These are phyloP conservation scores for Podargus strigoides DNA, from an alignment of 2,797 vertebrate species.

Conservation along the genomic window DNA sequence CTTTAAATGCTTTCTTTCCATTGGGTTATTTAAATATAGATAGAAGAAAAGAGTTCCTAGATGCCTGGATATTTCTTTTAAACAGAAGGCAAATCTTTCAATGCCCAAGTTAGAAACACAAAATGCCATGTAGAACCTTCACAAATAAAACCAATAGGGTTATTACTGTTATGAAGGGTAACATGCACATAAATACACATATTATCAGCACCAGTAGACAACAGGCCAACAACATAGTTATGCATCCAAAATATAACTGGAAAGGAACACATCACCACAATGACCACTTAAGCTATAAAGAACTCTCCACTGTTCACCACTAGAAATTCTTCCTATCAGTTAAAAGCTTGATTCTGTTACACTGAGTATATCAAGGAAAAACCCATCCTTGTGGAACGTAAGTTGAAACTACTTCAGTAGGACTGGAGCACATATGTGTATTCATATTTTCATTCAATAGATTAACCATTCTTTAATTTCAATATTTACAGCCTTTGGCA, in stretches of 20 bases:
- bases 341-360: neutral
- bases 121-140: neutral
- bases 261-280: neutral
- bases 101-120: neutral
- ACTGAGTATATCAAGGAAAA: neutral
- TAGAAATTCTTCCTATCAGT: neutral
- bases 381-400: neutral
- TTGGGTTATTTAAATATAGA: neutral
- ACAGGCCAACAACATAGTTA: neutral
- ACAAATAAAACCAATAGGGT: neutral
- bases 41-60: constrained; percentile 2
- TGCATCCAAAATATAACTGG: neutral
- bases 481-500: neutral
- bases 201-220: neutral
- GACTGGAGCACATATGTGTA: neutral
- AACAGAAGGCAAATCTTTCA: neutral
- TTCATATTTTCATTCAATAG: neutral
- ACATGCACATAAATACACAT: neutral
- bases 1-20: constrained; percentile 8
- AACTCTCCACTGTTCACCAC: neutral
- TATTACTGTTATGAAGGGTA: neutral
- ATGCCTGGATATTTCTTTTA: constrained; percentile 3
- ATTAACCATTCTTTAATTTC: neutral
- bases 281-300: neutral
- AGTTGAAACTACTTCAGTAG: neutral